phyloP scores from a whole-genome alignment of 2,113 vertebrate genomes.

The Hyaena hyaena region DNA sequence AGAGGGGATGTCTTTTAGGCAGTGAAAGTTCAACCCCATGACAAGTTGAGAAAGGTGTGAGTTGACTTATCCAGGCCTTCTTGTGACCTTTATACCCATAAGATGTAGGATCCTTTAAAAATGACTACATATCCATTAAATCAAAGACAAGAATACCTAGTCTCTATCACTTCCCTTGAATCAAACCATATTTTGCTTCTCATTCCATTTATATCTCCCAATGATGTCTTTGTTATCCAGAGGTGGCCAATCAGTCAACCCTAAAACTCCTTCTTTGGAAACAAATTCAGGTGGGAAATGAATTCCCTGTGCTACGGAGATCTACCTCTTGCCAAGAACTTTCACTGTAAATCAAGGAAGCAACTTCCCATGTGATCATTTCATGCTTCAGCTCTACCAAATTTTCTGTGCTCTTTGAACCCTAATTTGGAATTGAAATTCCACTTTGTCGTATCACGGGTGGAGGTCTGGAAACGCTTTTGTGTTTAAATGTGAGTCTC shows the following conservation, averaged over 20 bases:
- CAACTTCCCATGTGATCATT: constrained; percentile 74
- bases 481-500: constrained; percentile 69
- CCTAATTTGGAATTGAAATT: constrained; percentile 81
- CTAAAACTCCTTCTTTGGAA: constrained; percentile 59
- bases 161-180: constrained; percentile 27
- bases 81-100: not conserved
- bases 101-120: not conserved
- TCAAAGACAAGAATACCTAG: not conserved
- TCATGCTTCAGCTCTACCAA: constrained; percentile 76
- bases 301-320: constrained; percentile 49
- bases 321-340: constrained; percentile 60
- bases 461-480: constrained; percentile 62
- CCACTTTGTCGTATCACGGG: constrained; percentile 75
- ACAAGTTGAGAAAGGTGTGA: not conserved
- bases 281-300: constrained; percentile 72
- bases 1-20: not conserved
- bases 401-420: constrained; percentile 84
- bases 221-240: constrained; percentile 42
- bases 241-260: constrained; percentile 1
- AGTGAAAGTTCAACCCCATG: not conserved
- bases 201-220: not conserved
- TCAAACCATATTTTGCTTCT: constrained; percentile 3
- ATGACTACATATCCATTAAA: not conserved
- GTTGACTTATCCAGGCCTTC: not conserved
- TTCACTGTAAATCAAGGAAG: constrained; percentile 56